Conservation (phyloP, 2,797 vertebrate genomes). For the Steatocranus sp. region DNA sequence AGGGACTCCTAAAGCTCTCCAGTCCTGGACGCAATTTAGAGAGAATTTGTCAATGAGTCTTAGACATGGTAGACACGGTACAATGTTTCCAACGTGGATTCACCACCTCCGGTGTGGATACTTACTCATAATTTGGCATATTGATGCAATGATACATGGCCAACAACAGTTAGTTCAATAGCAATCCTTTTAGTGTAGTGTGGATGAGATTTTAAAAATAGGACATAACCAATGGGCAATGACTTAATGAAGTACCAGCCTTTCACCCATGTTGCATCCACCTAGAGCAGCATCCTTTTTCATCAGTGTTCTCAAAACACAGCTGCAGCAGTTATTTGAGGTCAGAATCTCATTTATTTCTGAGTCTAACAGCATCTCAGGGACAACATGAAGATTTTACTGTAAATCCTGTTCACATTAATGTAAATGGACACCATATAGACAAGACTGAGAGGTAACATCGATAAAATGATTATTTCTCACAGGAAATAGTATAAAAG, state of each 20-base stretch:
- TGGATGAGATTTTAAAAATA: conserved; percentile 17
- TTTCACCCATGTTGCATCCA: conserved; percentile 16
- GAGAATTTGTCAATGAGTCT: conserved; percentile 25
- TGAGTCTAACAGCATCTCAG: neutral
- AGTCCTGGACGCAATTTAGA: conserved; percentile 39
- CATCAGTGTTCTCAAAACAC: neutral
- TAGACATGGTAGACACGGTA: neutral
- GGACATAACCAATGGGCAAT: conserved; percentile 38
- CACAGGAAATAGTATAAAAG: neutral
- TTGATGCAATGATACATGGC: conserved; percentile 3
- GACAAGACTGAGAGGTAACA: neutral
- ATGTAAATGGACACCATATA: neutral
- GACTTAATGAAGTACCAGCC: conserved; percentile 18
- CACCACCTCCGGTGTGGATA: neutral
- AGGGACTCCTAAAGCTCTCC: conserved; percentile 32
- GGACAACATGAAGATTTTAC: neutral
- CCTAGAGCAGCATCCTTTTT: neutral
- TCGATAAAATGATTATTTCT: neutral
- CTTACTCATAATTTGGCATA: conserved; percentile 11
- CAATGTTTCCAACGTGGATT: conserved; percentile 14
- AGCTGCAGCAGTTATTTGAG: neutral
- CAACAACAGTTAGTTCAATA: neutral
- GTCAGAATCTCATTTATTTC: neutral
- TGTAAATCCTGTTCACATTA: neutral
- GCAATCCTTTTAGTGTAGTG: conserved; percentile 5